phyloP scores from a whole-genome alignment of 2,113 vertebrate genomes.

The Pterocles gutturalis region DNA sequence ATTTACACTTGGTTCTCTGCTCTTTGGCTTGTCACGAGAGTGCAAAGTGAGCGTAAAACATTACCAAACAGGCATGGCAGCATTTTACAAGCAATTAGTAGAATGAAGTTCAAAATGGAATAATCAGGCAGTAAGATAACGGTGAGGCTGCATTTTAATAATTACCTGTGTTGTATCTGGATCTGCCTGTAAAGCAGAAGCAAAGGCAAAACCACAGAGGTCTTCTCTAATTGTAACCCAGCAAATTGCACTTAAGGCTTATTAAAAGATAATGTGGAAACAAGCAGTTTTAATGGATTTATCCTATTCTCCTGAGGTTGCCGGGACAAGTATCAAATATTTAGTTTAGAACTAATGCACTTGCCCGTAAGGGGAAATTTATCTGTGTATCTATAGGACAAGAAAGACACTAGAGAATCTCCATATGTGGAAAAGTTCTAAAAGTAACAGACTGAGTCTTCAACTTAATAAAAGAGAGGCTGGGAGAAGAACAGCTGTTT shows the following conservation, averaged over 20 bases:
- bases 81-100: neutral
- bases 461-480: neutral
- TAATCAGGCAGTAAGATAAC: neutral
- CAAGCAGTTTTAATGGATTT: conserved; percentile 6
- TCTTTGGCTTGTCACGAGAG: neutral
- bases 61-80: neutral
- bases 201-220: neutral
- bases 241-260: neutral
- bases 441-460: neutral
- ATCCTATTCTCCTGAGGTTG: neutral
- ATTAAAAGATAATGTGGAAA: neutral
- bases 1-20: neutral
- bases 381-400: neutral
- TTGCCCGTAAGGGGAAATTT: neutral
- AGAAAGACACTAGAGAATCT: neutral
- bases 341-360: neutral
- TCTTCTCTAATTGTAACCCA: neutral
- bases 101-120: neutral
- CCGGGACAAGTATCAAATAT: neutral
- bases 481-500: neutral
- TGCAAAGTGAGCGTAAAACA: neutral
- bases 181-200: neutral
- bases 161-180: neutral
- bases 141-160: neutral
- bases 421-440: neutral